These are phyloP conservation scores for Eurytoma adleriae DNA, from an alignment of 2,888 invertebrate species.

Conservation along the genomic window DNA sequence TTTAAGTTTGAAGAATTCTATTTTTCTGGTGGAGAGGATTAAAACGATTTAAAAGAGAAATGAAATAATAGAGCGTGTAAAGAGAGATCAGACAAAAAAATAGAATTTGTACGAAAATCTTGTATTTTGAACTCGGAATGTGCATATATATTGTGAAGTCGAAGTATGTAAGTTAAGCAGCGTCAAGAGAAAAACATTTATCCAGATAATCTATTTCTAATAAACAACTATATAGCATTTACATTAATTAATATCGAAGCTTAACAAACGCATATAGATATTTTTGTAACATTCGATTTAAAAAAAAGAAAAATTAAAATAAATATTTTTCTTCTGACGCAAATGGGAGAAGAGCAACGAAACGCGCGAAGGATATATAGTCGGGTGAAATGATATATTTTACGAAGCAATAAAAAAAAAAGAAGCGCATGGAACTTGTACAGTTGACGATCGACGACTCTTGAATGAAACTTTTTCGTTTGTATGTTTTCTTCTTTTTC, in stretches of 20 bases:
- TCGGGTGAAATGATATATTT: slow-evolving; percentile 37
- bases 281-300: too few species aligned
- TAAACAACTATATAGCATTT: too few species aligned
- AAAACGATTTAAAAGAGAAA: slow-evolving; percentile 61
- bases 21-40: slow-evolving; percentile 68
- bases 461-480: slow-evolving; percentile 22
- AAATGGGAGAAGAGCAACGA: background rate
- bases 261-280: too few species aligned
- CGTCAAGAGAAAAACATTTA: slow-evolving; percentile 12
- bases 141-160: slow-evolving; percentile 45
- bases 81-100: slow-evolving; percentile 48
- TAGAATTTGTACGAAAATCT: slow-evolving; percentile 19
- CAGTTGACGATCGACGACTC: slow-evolving; percentile 19
- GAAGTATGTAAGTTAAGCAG: background rate
- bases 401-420: slow-evolving; percentile 41
- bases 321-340: slow-evolving; percentile 30
- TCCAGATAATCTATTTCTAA: too few species aligned
- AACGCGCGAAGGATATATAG: background rate
- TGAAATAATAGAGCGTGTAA: slow-evolving; percentile 1
- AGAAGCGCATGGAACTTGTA: slow-evolving; percentile 16
- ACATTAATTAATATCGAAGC: too few species aligned
- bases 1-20: slow-evolving; percentile 75
- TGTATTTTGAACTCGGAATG: slow-evolving; percentile 56
- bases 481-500: slow-evolving; percentile 14
- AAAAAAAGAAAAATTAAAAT: too few species aligned